phyloP scores from a whole-genome alignment of 2,888 invertebrate species.

The Drosophila paranaensis region DNA sequence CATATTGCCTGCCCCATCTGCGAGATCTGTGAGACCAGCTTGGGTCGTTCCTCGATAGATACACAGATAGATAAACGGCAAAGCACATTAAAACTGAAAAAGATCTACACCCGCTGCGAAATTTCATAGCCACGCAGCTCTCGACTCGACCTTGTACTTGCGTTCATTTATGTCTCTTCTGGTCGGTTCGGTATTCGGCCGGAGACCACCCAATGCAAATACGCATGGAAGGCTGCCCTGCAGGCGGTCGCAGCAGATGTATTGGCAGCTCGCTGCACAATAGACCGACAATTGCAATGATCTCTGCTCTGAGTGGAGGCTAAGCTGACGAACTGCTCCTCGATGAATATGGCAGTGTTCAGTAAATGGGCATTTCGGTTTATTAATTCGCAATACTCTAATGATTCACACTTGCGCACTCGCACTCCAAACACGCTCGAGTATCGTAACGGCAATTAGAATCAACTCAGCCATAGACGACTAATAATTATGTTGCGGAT shows the following conservation, averaged over 20 bases:
- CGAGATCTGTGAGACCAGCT: constrained; percentile 36
- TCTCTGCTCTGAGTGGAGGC: background rate
- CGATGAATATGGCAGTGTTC: background rate
- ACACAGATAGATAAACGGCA: constrained; percentile 16
- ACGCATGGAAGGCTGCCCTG: constrained; percentile 32
- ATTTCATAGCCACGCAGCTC: constrained; percentile 40
- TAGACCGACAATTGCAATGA: background rate
- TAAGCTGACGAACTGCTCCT: background rate
- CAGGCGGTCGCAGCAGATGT: constrained; percentile 20
- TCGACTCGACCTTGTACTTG: constrained; percentile 61
- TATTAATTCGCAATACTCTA: background rate
- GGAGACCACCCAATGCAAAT: constrained; percentile 46
- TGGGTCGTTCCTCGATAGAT: constrained; percentile 40
- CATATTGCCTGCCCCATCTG: constrained; percentile 3
- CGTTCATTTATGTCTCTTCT: constrained; percentile 14
- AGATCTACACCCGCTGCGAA: constrained; percentile 69
- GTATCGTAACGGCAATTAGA: constrained; percentile 65
- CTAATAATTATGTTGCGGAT: constrained; percentile 66
- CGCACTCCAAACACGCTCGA: background rate
- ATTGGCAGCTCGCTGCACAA: background rate
- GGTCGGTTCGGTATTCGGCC: background rate
- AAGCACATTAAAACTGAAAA: constrained; percentile 26
- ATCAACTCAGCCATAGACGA: constrained; percentile 62
- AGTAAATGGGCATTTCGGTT: background rate
- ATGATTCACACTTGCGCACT: background rate